Conservation (phyloP, 2,113 vertebrate species). For the Melospiza melodia region DNA sequence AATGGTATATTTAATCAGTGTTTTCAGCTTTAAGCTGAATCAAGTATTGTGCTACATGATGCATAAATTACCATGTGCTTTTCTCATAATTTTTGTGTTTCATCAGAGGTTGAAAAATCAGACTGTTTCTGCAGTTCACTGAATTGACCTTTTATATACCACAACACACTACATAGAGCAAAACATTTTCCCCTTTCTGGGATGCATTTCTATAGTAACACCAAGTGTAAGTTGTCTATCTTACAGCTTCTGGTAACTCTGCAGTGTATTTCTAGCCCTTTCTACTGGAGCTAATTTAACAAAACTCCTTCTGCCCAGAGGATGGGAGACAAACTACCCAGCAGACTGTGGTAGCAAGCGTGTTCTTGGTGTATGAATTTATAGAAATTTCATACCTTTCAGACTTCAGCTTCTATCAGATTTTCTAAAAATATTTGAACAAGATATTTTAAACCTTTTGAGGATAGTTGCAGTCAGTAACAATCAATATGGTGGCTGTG, state of each 20-base stretch:
- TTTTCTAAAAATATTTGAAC: neutral
- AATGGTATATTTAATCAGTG: neutral
- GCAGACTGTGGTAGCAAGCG: neutral
- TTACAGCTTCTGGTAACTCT: neutral
- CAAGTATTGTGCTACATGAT: neutral
- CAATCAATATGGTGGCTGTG: neutral
- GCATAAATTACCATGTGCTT: neutral
- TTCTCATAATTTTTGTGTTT: neutral
- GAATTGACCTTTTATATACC: neutral
- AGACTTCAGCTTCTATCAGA: neutral
- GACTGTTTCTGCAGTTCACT: neutral
- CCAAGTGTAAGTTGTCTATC: neutral
- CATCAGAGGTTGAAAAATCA: neutral
- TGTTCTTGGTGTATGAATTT: neutral
- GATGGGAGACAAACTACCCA: neutral
- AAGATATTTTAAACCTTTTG: neutral
- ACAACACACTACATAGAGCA: neutral
- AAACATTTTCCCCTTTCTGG: neutral
- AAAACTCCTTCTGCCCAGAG: neutral
- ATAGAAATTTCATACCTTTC: neutral
- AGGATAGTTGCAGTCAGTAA: neutral
- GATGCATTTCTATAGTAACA: neutral
- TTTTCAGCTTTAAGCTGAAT: neutral
- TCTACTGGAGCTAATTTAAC: neutral
- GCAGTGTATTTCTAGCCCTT: neutral